A percentile compares a stretch with the other conserved stretches of the same genome.
Evolutionary conservation across 1,140 invertebrate genomes (phyloP).

Genomic region (Thalassaphorura encarpata): DNA sequence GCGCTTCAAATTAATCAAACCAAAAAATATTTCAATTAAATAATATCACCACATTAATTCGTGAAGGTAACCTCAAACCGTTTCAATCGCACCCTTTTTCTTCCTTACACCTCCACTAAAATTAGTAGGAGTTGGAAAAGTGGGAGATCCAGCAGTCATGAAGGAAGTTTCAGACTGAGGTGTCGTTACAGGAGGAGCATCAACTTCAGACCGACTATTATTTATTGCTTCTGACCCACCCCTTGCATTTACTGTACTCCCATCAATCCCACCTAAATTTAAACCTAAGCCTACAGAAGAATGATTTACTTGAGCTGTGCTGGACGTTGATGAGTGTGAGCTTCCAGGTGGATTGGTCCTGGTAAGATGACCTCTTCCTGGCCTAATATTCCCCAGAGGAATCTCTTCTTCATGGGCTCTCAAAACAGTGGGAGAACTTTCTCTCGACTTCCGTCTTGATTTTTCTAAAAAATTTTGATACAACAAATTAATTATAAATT

Average conservation of each 20-base stretch:
- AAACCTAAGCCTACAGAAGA: background rate
- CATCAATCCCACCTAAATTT: background rate
- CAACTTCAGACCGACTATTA: background rate
- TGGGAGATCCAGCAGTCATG: constrained; percentile 5
- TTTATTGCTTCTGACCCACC: background rate
- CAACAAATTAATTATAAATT: no score
- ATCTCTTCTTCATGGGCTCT: constrained; percentile 24
- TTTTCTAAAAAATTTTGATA: background rate
- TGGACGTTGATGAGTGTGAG: background rate
- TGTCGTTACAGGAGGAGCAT: constrained; percentile 9
- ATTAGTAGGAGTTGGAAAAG: background rate
- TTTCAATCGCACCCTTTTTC: constrained; percentile 27
- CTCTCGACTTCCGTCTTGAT: constrained; percentile 15
- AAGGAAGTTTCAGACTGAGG: constrained; percentile 26
- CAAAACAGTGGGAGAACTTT: constrained; percentile 10
- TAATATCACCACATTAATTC: no score
- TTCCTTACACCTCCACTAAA: background rate
- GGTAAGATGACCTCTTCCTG: background rate
- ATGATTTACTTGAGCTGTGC: background rate
- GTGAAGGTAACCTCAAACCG: no score
- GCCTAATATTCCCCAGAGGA: constrained; percentile 20
- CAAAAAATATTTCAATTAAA: no score
- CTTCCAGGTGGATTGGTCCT: background rate
- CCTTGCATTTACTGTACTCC: background rate
- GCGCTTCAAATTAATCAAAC: no score